These are phyloP conservation scores for Pristionchus exspectatus DNA, from an alignment of 2,888 invertebrate genomes.

Conservation along the genomic window DNA sequence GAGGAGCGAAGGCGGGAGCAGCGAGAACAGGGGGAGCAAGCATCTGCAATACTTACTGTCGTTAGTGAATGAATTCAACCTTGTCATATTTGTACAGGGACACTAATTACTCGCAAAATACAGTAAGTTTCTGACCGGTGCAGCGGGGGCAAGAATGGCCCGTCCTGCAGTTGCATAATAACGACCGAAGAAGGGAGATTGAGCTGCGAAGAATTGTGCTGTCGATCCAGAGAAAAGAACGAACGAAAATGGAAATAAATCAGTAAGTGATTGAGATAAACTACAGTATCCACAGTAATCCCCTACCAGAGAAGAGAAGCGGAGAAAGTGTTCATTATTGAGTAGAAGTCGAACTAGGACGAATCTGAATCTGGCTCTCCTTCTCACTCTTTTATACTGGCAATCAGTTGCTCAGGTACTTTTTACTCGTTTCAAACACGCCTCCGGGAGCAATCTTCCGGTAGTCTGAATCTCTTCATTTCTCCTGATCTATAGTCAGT, in stretches of 20 bases:
- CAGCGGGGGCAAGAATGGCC: constrained; percentile 22
- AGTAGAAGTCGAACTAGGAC: neutral
- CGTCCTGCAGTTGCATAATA: constrained; percentile 50
- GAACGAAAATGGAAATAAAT: constrained; percentile 18
- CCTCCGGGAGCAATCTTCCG: neutral
- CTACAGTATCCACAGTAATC: neutral
- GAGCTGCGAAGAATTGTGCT: constrained; percentile 40
- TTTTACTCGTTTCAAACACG: constrained; percentile 35
- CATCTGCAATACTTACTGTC: constrained; percentile 28
- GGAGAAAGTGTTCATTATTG: constrained; percentile 20
- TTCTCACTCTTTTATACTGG: neutral
- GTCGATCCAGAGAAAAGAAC: constrained; percentile 47
- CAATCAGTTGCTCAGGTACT: neutral
- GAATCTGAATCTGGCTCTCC: neutral
- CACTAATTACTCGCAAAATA: neutral
- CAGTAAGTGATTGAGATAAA: neutral
- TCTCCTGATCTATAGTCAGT: neutral
- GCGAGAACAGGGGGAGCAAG: constrained; percentile 9
- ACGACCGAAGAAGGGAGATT: constrained; percentile 42
- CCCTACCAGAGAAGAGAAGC: constrained; percentile 42
- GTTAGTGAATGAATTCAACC: neutral
- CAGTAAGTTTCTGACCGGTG: constrained; percentile 31
- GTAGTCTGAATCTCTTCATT: neutral
- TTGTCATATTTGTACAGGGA: neutral
- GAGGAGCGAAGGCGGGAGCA: constrained; percentile 33